Evolutionary conservation across 2,113 vertebrate genomes (phyloP).

Genomic region (Tragelaphus scriptus): DNA sequence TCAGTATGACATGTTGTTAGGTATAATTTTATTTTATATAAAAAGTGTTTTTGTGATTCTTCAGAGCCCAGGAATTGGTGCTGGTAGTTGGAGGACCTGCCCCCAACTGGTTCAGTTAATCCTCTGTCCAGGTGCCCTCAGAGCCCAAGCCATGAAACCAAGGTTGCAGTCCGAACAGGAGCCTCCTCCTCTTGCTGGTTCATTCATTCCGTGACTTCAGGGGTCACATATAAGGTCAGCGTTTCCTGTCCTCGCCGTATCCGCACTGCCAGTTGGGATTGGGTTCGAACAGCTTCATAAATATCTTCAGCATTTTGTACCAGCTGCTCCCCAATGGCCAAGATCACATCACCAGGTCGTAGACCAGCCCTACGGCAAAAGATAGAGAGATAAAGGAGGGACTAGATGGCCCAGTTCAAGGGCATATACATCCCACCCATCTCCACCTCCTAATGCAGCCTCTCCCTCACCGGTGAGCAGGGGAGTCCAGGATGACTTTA

Average conservation of each 20-base stretch:
- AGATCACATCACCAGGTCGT: slow-evolving; percentile 81
- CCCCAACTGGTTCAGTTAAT: slow-evolving; percentile 29
- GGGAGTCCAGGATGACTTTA: slow-evolving; percentile 91
- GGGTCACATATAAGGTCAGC: slow-evolving; percentile 86
- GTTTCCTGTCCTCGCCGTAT: slow-evolving; percentile 83
- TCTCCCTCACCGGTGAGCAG: slow-evolving; percentile 86
- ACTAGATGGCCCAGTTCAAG: background rate
- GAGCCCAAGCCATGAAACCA: background rate
- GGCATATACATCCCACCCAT: background rate
- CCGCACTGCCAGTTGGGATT: slow-evolving; percentile 85
- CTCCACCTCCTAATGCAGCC: background rate
- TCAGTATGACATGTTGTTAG: slow-evolving; percentile 61
- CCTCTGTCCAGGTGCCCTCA: background rate
- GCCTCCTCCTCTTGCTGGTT: background rate
- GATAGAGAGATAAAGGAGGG: accelerated
- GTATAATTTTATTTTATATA: slow-evolving; percentile 77
- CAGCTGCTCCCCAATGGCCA: slow-evolving; percentile 81
- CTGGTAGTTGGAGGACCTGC: slow-evolving; percentile 56
- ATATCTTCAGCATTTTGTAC: slow-evolving; percentile 89
- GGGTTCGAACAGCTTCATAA: slow-evolving; percentile 87
- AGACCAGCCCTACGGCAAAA: slow-evolving; percentile 78
- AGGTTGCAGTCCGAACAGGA: background rate
- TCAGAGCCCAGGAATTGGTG: slow-evolving; percentile 48
- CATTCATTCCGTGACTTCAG: slow-evolving; percentile 85
- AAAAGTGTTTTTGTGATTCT: slow-evolving; percentile 63